phyloP scores from a whole-genome alignment of 2,113 vertebrate genomes.

The Cyprinodon brontotheroides region DNA sequence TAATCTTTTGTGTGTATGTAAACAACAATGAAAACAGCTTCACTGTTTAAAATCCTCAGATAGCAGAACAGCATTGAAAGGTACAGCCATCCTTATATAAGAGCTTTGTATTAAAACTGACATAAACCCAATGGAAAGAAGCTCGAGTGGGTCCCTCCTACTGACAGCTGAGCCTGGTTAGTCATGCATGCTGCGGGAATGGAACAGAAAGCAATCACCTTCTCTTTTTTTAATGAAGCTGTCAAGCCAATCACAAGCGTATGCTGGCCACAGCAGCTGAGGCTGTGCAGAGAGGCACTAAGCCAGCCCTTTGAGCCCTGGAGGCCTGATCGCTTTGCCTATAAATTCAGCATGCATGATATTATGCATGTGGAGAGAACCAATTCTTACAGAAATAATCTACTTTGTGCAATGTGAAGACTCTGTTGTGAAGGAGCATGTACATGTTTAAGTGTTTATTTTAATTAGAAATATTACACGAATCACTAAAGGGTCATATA shows the following conservation, averaged over 20 bases:
- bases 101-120: constrained; percentile 70
- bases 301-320: constrained; percentile 62
- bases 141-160: constrained; percentile 52
- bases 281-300: constrained; percentile 61
- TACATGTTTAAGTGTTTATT: background rate
- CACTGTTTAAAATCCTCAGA: constrained; percentile 43
- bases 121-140: constrained; percentile 64
- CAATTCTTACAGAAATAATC: background rate
- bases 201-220: constrained; percentile 70
- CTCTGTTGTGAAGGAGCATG: background rate
- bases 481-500: background rate
- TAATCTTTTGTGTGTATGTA: constrained; percentile 14
- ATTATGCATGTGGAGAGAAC: constrained; percentile 27
- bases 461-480: constrained; percentile 1
- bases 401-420: background rate
- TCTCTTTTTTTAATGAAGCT: constrained; percentile 76
- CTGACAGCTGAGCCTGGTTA: constrained; percentile 65
- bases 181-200: constrained; percentile 68
- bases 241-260: constrained; percentile 69
- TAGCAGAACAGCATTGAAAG: constrained; percentile 43
- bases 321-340: constrained; percentile 54
- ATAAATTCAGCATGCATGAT: constrained; percentile 45
- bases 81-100: constrained; percentile 46
- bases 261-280: constrained; percentile 43
- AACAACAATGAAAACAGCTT: constrained; percentile 10